Evolutionary conservation across 92 coral and sea anemone species (phyloP), one percentile per base, ranked within the genome.

Genomic region (Epizoanthus scotinus): DNA sequence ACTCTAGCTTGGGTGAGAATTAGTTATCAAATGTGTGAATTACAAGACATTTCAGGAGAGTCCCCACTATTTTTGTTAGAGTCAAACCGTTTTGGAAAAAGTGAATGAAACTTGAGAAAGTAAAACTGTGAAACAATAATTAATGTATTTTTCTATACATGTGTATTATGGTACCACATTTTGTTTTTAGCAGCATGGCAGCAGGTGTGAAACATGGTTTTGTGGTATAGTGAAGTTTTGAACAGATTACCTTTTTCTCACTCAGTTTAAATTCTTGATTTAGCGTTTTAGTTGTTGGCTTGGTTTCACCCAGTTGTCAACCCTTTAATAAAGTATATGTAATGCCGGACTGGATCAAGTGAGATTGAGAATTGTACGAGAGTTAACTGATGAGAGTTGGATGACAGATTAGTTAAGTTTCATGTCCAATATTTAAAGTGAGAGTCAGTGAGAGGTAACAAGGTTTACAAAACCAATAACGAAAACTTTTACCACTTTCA

Each of bases 221-320:
- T n/a, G n/a, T 47, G 13, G 14, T 14, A 15, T 12, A 9, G 52
- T 2, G 12, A 44, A 47, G 17, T 5, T 47, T 47, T 47, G 13
- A 2, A 47, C 52, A 47, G 52, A 9, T 47, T 47, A 12, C 52
- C 52, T 47, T 47, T 47, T 47, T 47, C 50, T 44, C 50, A 47
- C 52, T 44, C 52, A 0, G 12, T 9, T 47, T 47, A 8, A 47
- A 10, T 47, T 2, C 52, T 47, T 47, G 15, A 47, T 9, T 9
- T 47, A 47, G 17, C 14, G 13, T 47, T 62, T 68, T 52, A 25
- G 10, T 8, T 9, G 38, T 15, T 70, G 21, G 3, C 19, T n/a
- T 31, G 77, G 27, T 56, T 70, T 70, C 55, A 20, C 54, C 25
- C 77, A 62, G 15, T 17, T 62, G 27, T 62, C 34, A 22, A 61